Evolutionary conservation across 2,797 vertebrate genomes (phyloP).

Genomic region (Podargus strigoides): DNA sequence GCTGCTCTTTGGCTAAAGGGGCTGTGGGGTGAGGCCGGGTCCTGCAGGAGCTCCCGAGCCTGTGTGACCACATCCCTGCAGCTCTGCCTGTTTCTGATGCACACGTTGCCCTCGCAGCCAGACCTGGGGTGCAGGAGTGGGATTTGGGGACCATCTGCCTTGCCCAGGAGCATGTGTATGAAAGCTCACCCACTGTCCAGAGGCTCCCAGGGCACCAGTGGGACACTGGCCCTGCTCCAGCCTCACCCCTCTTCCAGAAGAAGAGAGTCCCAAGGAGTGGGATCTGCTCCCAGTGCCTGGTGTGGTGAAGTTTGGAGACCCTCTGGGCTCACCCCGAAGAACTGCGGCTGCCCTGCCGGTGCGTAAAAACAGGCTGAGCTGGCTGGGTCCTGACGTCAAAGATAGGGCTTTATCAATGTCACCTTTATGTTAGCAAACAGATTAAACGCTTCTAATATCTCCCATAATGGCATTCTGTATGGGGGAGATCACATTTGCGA

Average conservation of each 20-base stretch:
- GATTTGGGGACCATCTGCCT: rapidly evolving
- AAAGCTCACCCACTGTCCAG: rapidly evolving
- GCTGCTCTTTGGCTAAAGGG: too few species aligned
- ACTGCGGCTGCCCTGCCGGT: not conserved
- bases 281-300: rapidly evolving
- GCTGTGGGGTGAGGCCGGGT: not conserved
- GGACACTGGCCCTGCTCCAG: not conserved
- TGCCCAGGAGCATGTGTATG: not conserved
- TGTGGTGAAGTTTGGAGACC: not conserved
- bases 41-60: too few species aligned
- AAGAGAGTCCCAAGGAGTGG: rapidly evolving
- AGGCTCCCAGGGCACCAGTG: too few species aligned
- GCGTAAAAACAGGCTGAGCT: slow-evolving; percentile 9
- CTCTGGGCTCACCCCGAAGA: not conserved
- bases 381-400: slow-evolving; percentile 69
- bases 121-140: not conserved
- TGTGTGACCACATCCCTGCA: rapidly evolving
- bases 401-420: slow-evolving; percentile 84
- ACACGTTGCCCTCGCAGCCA: rapidly evolving
- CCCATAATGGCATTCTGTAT: slow-evolving; percentile 81
- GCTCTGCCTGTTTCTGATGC: rapidly evolving
- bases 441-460: slow-evolving; percentile 81
- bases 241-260: too few species aligned
- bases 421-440: slow-evolving; percentile 85
- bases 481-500: slow-evolving; percentile 86